Base-by-base conservation (phyloP, 1,140 invertebrate species). In the Drosophila arawakana region DNA sequence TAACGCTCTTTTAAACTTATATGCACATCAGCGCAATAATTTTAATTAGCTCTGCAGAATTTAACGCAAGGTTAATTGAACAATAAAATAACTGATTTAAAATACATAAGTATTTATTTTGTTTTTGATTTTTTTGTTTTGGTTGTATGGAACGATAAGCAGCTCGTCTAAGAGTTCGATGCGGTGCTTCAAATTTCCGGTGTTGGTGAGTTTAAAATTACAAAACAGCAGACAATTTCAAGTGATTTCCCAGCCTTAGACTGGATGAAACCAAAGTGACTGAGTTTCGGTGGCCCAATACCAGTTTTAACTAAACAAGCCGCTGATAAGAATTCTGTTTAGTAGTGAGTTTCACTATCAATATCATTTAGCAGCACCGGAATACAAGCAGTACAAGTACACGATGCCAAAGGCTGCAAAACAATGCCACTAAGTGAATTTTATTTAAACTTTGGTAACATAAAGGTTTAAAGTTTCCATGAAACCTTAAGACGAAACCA, bases 211-310 rank as follows among this genome's bases (percentile, higher is more conserved):
- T 34, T 11, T 34, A 5, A 39, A 55, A 39, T 15, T 55, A 55
- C 34, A 55, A 21, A 37, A 25, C 47, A 30, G 11, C 47, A 50
- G 25, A 52, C 25, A 41, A 10, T 59, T 30, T 58, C 39, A n/a
- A 35, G 43, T 58, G 34, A 55, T 44, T 41, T 47, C 18, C 46
- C 41, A 21, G 55, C 13, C 25, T 49, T 18, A 37, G 66, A 63
- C 81, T 86, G 71, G 82, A 75, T 71, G 54, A 65, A 85, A 81
- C 81, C 82, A 75, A 67, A 83, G 55, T 49, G 68, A 43, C 79
- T 85, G 78, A 85, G 81, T 73, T 85, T 85, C 78, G 74, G 78
- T 83, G 68, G 75, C 82, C 74, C 35, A 55, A 70, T 76, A 85
- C 81, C 78, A 86, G 81, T 78, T 85, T 86, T 39, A 86, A 81